A percentile compares a stretch with the other conserved stretches of the same genome.
Evolutionary conservation across 2,113 vertebrate genomes (phyloP).

Genomic region (Alosa alosa): DNA sequence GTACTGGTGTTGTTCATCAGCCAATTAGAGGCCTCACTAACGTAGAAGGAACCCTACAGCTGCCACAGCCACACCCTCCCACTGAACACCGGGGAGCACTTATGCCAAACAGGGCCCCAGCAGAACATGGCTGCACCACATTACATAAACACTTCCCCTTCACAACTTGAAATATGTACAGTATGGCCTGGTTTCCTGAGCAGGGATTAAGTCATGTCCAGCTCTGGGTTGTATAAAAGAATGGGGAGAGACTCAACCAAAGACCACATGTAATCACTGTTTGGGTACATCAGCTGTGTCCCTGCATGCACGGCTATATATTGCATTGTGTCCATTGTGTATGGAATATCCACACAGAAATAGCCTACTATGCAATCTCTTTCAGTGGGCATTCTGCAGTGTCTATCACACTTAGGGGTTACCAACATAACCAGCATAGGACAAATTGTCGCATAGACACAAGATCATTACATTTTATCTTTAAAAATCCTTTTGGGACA

Average conservation of each 20-base stretch:
- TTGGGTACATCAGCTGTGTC: neutral
- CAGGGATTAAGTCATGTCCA: neutral
- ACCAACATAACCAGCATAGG: neutral
- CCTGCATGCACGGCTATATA: neutral
- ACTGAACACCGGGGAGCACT: slow-evolving; percentile 6
- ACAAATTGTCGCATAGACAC: neutral
- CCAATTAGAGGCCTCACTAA: slow-evolving; percentile 53
- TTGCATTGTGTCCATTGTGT: neutral
- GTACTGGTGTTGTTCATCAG: slow-evolving; percentile 49
- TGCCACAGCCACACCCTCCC: neutral
- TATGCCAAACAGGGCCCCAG: slow-evolving; percentile 17
- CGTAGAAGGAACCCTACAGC: slow-evolving; percentile 20
- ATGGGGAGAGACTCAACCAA: neutral
- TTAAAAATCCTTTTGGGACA: neutral
- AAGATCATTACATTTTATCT: neutral
- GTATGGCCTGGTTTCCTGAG: neutral
- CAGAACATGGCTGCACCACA: neutral
- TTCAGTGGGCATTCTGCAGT: neutral
- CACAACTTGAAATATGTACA: slow-evolving; percentile 10
- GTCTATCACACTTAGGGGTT: neutral
- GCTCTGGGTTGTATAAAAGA: neutral
- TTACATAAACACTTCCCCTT: slow-evolving; percentile 42
- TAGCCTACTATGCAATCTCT: no score
- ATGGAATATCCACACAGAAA: neutral
- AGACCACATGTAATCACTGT: neutral